Conservation (phyloP, 1,140 invertebrate species). For the Trinorchestia longiramus region DNA sequence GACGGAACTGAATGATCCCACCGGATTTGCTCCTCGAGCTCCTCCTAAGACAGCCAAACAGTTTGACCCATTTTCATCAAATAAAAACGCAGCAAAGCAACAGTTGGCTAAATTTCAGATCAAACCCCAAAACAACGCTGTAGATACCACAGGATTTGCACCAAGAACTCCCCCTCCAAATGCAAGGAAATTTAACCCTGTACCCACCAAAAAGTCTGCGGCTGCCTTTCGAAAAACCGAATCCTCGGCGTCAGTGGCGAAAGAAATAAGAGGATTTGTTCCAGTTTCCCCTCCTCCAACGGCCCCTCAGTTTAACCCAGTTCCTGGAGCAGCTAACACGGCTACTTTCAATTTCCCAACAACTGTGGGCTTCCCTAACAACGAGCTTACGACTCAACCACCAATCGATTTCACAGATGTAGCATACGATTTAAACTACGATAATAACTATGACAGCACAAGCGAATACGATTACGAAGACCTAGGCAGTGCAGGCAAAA, state of each 20-base stretch:
- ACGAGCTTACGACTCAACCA: constrained; percentile 10
- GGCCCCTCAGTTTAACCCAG: constrained; percentile 19
- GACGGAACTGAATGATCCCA: constrained; percentile 36
- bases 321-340: constrained; percentile 22
- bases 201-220: background rate
- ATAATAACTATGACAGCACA: background rate
- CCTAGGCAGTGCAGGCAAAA: background rate
- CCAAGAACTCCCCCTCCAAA: constrained; percentile 22
- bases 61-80: constrained; percentile 32
- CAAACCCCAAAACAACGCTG: background rate
- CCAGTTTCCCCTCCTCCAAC: constrained; percentile 46
- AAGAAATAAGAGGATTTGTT: constrained; percentile 51
- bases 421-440: background rate
- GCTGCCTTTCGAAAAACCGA: background rate
- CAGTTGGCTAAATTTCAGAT: constrained; percentile 42
- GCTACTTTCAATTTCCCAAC: background rate
- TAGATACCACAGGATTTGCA: constrained; percentile 8
- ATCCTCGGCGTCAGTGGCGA: background rate
- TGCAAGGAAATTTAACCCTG: constrained; percentile 31
- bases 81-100: constrained; percentile 35
- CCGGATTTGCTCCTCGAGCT: constrained; percentile 33
- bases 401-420: constrained; percentile 13
- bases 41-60: constrained; percentile 39
- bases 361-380: constrained; percentile 26
- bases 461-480: constrained; percentile 14